A percentile compares a stretch with the other conserved stretches of the same genome.
These are phyloP conservation scores for Nannospalax galili DNA, from an alignment of 2,113 vertebrate species.

Conservation along the genomic window DNA sequence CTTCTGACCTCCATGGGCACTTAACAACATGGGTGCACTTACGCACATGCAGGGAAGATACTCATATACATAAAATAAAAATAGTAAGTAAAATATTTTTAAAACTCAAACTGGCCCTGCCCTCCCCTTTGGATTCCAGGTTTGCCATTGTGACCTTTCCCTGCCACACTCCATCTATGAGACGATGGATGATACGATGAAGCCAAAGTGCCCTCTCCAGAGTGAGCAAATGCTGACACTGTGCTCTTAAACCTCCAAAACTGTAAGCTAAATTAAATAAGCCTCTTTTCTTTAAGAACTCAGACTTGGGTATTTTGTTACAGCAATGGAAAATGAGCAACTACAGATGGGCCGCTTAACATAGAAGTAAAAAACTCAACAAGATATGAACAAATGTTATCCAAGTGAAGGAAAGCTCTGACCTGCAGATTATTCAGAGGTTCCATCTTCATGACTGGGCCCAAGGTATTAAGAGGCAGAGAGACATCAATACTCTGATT, in stretches of 20 bases:
- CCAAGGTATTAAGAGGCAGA: slow-evolving; percentile 96
- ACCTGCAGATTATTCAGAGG: slow-evolving; percentile 99
- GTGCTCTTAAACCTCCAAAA: not conserved
- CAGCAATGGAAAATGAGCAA: not conserved
- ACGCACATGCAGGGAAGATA: too few species aligned
- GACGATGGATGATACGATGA: not conserved
- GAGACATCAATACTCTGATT: slow-evolving; percentile 98
- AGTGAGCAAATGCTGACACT: not conserved
- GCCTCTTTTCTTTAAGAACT: not conserved
- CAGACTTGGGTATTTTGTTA: not conserved
- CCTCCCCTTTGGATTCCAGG: not conserved
- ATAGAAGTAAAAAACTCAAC: not conserved
- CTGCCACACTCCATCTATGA: not conserved
- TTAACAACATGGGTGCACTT: too few species aligned
- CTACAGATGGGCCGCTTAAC: not conserved
- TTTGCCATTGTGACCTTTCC: not conserved
- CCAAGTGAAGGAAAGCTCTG: slow-evolving; percentile 25
- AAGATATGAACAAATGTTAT: not conserved
- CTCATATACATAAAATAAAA: too few species aligned
- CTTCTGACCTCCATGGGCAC: too few species aligned
- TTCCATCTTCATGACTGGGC: slow-evolving; percentile 99
- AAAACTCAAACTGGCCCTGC: not conserved
- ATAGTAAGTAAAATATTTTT: too few species aligned
- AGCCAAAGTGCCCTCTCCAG: not conserved
- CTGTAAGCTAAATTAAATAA: not conserved